Evolutionary conservation across 2,113 vertebrate species (phyloP).

Genomic region (Odobenus rosmarus): DNA sequence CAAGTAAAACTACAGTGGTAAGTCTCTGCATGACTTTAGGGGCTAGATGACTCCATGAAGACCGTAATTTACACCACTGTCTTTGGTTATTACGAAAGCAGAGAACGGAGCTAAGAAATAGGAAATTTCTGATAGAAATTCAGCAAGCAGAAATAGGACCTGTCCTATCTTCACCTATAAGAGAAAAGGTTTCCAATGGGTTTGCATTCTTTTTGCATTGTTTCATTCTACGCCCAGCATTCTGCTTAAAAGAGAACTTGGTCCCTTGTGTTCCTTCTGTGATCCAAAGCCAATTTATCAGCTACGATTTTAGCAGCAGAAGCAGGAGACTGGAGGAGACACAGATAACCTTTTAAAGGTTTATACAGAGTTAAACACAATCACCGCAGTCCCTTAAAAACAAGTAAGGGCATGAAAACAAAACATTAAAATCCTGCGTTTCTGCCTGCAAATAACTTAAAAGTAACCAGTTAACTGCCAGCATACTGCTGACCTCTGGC

Average conservation of each 20-base stretch:
- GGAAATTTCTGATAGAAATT: not conserved
- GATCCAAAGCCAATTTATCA: not conserved
- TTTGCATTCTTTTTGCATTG: not conserved
- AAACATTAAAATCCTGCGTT: not conserved
- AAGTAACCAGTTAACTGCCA: not conserved
- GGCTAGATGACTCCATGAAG: constrained; percentile 34
- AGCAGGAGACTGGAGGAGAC: not conserved
- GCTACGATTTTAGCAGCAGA: not conserved
- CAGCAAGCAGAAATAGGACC: not conserved
- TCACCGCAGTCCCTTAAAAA: not conserved
- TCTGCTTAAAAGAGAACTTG: not conserved
- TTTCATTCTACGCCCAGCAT: not conserved
- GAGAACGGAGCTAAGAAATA: not conserved
- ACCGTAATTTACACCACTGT: not conserved
- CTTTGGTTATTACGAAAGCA: not conserved
- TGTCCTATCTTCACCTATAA: not conserved
- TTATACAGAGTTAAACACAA: not conserved
- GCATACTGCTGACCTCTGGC: not conserved
- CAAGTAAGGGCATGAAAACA: not conserved
- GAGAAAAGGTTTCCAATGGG: not conserved
- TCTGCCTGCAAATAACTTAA: not conserved
- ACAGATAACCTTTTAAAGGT: not conserved
- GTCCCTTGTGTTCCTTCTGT: not conserved
- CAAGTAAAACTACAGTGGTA: not conserved
- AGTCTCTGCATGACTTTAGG: not conserved